Base-by-base conservation (phyloP, 1,140 invertebrate genomes). In the Tenebrio molitor region DNA sequence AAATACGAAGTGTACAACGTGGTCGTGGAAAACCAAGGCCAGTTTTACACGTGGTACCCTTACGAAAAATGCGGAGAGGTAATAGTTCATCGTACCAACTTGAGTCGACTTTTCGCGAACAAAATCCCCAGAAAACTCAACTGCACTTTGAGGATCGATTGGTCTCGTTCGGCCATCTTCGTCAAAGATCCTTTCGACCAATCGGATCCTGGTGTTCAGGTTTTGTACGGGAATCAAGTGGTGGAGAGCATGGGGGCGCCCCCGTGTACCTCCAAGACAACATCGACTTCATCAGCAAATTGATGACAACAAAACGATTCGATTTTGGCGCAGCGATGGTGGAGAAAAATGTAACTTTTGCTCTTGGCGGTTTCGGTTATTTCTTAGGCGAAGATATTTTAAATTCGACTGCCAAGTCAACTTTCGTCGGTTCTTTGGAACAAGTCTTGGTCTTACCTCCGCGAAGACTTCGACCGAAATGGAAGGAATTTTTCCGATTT, bases 51-150 rank as follows among this genome's bases (percentile, higher is more conserved):
- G 0, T 50, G 44, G 44, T 50, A 50, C 17, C 44, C 44, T 0
- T 50, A 50, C 17, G 14, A 21, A 17, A 50, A n/a, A n/a, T n/a
- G 44, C 12, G 16, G 19, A 5, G 1, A 50, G 23, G 23, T 50
- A 4, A 50, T 10, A 14, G 16, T 12, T 19, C 1, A 2, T 17
- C 17, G 10, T 1, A 50, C 19, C 0, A 17, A 50, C n/a, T 10
- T 50, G 19, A 17, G 2, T 10, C 16, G 19, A 2, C 16, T 16
- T 21, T 50, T 50, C 23, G n/a, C 6, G 2, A 50, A 50, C 17
- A 50, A 50, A 50, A 50, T 50, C 1, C 58, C 58, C n/a, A 63
- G 15, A 29, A 63, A 63, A 63, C n/a, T 33, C 1, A 63, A 63
- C 5, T 63, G 58, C 34, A n/a, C 10, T 14, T 34, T 63, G 25